A percentile compares a stretch with the other conserved stretches of the same genome.
These are phyloP conservation scores for Osmerus eperlanus DNA, from an alignment of 2,113 vertebrate genomes.

Conservation along the genomic window DNA sequence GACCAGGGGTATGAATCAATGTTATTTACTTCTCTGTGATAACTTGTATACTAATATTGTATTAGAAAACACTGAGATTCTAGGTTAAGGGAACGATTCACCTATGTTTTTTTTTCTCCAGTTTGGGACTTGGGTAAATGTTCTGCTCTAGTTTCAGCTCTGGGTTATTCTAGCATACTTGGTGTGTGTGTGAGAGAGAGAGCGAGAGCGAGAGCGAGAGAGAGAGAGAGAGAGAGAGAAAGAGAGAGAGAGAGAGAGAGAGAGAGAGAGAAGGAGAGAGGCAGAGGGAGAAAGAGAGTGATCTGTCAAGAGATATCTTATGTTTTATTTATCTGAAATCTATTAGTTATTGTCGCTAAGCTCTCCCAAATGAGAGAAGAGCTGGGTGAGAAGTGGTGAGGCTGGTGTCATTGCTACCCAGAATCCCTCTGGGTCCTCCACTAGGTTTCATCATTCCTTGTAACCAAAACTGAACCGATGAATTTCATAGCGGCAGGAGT, in stretches of 20 bases:
- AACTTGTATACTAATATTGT: background rate
- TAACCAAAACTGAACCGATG: conserved; percentile 41
- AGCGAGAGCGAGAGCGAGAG: no score
- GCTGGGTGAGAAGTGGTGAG: conserved; percentile 45
- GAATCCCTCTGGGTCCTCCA: conserved; percentile 52
- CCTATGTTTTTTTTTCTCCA: background rate
- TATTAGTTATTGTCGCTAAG: conserved; percentile 20
- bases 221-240: no score
- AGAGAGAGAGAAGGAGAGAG: no score
- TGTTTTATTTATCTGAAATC: conserved; percentile 67
- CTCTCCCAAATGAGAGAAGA: conserved; percentile 40
- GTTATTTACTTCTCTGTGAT: conserved; percentile 12
- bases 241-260: no score
- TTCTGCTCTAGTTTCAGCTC: no score
- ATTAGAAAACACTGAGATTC: background rate
- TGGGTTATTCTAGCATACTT: no score
- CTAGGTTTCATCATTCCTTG: conserved; percentile 47
- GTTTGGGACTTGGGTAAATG: no score
- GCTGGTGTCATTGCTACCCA: conserved; percentile 43
- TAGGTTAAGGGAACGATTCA: no score
- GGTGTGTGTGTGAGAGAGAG: no score
- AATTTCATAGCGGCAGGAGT: conserved; percentile 21
- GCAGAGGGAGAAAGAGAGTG: no score
- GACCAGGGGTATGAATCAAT: conserved; percentile 68
- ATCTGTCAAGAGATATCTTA: background rate